These are phyloP conservation scores for Campaea margaritaria DNA, from an alignment of 2,888 invertebrate species.

Conservation along the genomic window DNA sequence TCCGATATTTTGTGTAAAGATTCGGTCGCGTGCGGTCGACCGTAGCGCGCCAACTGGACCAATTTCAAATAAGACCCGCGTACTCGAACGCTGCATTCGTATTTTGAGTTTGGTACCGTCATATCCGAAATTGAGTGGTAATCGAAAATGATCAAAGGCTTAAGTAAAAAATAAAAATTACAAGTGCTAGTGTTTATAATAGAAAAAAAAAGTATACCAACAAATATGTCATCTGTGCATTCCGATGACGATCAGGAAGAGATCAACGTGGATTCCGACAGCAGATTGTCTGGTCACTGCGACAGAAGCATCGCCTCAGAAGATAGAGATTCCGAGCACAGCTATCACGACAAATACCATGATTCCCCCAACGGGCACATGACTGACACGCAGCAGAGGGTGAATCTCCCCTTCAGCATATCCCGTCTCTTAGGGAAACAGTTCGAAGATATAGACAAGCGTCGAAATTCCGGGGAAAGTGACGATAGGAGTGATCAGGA, in stretches of 20 bases:
- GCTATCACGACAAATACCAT: constrained; percentile 77
- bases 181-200: constrained; percentile 27
- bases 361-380: constrained; percentile 82
- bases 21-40: constrained; percentile 75
- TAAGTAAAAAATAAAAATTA: constrained; percentile 26
- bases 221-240: constrained; percentile 80
- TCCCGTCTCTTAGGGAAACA: constrained; percentile 92
- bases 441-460: constrained; percentile 87
- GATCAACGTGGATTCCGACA: constrained; percentile 88
- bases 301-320: constrained; percentile 85
- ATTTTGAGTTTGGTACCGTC: constrained; percentile 39
- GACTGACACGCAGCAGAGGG: constrained; percentile 81
- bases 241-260: constrained; percentile 88
- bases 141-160: constrained; percentile 45
- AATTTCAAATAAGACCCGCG: constrained; percentile 61
- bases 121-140: constrained; percentile 40
- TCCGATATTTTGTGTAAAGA: constrained; percentile 75
- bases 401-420: constrained; percentile 91
- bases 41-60: constrained; percentile 62
- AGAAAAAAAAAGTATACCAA: constrained; percentile 31
- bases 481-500: constrained; percentile 81
- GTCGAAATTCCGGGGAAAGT: constrained; percentile 80
- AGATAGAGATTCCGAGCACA: constrained; percentile 83
- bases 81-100: constrained; percentile 25
- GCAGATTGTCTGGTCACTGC: constrained; percentile 83